Evolutionary conservation across 2,888 invertebrate genomes (phyloP).

Genomic region (Drosophila siamana): DNA sequence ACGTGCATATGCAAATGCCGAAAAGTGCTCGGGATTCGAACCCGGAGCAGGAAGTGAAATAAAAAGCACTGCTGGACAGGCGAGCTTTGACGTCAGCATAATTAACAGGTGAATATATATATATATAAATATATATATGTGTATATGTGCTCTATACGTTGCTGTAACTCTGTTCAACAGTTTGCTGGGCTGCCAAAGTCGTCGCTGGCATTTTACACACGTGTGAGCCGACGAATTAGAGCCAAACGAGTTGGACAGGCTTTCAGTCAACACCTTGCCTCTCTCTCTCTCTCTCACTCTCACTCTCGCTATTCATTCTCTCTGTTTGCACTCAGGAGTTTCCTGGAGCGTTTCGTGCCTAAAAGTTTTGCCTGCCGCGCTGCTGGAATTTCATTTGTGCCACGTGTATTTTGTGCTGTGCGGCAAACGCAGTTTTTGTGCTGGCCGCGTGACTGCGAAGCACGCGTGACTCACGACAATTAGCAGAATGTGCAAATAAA

Average conservation of each 20-base stretch:
- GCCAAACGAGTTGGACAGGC: conserved; percentile 42
- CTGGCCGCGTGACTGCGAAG: conserved; percentile 12
- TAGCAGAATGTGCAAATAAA: not conserved
- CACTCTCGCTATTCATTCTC: conserved; percentile 1
- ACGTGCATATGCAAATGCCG: conserved; percentile 61
- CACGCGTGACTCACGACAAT: conserved; percentile 16
- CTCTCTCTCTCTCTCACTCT: conserved; percentile 3
- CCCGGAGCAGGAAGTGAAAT: conserved; percentile 36
- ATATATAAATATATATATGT: too few relatives aligned
- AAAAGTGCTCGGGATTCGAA: conserved; percentile 27
- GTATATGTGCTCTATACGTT: too few relatives aligned
- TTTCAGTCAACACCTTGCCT: conserved; percentile 32
- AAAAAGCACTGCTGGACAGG: conserved; percentile 12
- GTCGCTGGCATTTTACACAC: conserved; percentile 62
- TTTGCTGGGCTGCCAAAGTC: conserved; percentile 51
- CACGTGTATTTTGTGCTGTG: conserved; percentile 44
- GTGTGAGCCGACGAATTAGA: conserved; percentile 56
- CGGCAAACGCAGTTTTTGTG: conserved; percentile 20
- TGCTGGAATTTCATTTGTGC: conserved; percentile 47
- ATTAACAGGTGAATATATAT: conserved; percentile 58
- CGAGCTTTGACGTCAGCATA: conserved; percentile 65
- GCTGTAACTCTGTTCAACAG: not conserved
- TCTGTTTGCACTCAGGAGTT: conserved; percentile 13
- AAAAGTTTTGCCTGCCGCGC: conserved; percentile 39
- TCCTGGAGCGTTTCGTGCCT: conserved; percentile 28